A percentile compares a stretch with the other conserved stretches of the same genome.
Evolutionary conservation across 1,140 invertebrate genomes (phyloP).

Genomic region (Periplaneta americana): DNA sequence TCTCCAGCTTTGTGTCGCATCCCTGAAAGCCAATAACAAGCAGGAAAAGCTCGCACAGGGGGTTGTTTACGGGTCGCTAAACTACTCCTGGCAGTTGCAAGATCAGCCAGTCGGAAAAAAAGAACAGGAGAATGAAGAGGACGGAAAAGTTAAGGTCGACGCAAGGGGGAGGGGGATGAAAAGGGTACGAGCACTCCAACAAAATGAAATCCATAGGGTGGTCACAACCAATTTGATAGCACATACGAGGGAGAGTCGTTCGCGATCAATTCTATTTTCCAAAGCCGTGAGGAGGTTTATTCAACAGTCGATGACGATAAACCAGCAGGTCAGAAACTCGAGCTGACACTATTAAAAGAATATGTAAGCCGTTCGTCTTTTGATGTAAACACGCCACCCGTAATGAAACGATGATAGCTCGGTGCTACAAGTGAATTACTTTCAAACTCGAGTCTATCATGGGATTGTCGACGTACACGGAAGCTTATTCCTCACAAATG

Average conservation of each 20-base stretch:
- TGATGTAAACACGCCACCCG: neutral
- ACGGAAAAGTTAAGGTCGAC: neutral
- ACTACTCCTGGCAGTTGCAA: conserved; percentile 4
- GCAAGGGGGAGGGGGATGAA: neutral
- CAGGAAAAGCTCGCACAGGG: neutral
- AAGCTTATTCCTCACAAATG: neutral
- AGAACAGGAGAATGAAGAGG: neutral
- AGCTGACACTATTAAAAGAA: too few species aligned
- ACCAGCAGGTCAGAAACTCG: neutral
- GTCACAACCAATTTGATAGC: neutral
- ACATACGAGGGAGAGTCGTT: neutral
- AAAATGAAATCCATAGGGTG: neutral
- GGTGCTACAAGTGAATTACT: neutral
- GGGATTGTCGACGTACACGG: too few species aligned
- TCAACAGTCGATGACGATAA: neutral
- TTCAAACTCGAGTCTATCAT: too few species aligned
- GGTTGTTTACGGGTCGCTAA: conserved; percentile 15
- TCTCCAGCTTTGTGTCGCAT: neutral
- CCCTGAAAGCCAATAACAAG: conserved; percentile 15
- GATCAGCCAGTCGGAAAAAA: conserved; percentile 12
- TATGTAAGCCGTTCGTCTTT: neutral
- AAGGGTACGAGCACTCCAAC: neutral
- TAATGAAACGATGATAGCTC: neutral
- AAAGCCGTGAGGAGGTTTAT: neutral
- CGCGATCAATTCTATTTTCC: neutral